Conservation (phyloP, 2,113 vertebrate genomes). For the Rhinoptilus africanus region DNA sequence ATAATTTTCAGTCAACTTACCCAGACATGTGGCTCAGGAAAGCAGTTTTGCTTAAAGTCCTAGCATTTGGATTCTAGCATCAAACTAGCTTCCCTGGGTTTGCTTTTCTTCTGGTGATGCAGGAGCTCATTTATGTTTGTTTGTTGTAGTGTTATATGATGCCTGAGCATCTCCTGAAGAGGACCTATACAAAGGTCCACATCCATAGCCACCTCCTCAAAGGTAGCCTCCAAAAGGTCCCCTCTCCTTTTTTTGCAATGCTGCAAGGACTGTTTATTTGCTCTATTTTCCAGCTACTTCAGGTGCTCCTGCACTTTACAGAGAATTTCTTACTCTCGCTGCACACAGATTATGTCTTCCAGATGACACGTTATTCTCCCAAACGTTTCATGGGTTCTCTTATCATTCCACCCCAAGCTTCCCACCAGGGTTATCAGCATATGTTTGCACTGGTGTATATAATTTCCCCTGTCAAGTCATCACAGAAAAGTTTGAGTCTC, state of each 20-base stretch:
- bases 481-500: background rate
- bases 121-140: background rate
- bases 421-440: background rate
- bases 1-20: background rate
- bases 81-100: background rate
- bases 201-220: background rate
- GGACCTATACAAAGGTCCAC: background rate
- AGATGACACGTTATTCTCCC: background rate
- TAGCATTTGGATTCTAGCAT: background rate
- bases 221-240: background rate
- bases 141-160: background rate
- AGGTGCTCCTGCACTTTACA: background rate
- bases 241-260: background rate
- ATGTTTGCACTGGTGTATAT: background rate
- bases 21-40: accelerated
- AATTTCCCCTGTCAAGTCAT: background rate
- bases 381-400: background rate
- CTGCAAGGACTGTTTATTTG: background rate
- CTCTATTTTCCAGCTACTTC: background rate
- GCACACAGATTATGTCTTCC: background rate
- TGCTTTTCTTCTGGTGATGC: background rate
- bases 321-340: background rate
- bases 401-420: background rate
- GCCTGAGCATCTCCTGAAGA: background rate
- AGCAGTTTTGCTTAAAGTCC: background rate